Evolutionary conservation across 2,888 invertebrate species (phyloP).

Genomic region (Trachelus stipa): DNA sequence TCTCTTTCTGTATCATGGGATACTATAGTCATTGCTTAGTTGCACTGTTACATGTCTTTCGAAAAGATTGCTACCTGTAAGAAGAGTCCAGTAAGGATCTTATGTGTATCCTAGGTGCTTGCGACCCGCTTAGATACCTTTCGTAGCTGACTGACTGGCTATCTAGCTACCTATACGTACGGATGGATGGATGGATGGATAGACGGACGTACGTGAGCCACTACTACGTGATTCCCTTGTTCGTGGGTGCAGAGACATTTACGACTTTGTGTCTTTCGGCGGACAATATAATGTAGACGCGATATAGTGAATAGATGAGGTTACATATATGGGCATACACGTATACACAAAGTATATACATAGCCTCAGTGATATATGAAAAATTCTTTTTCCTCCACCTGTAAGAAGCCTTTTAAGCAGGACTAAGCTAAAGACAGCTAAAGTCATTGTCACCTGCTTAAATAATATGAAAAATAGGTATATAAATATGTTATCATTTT

Average conservation of each 20-base stretch:
- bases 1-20: neutral
- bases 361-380: neutral
- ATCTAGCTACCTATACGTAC: neutral
- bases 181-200: neutral
- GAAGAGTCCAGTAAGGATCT: neutral
- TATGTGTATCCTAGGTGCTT: neutral
- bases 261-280: constrained; percentile 45
- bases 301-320: neutral
- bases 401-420: neutral
- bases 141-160: neutral
- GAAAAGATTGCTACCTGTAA: neutral
- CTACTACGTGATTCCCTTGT: constrained; percentile 50
- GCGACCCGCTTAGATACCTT: neutral
- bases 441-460: neutral
- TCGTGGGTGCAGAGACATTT: constrained; percentile 51
- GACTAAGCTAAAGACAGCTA: neutral
- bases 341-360: constrained; percentile 9
- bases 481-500: neutral
- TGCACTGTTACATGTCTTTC: neutral
- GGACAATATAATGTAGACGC: neutral
- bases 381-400: neutral
- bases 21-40: neutral
- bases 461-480: neutral
- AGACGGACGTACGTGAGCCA: constrained; percentile 35
- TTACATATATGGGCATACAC: neutral